phyloP scores from a whole-genome alignment of 2,797 vertebrate genomes.

The Avahi laniger region DNA sequence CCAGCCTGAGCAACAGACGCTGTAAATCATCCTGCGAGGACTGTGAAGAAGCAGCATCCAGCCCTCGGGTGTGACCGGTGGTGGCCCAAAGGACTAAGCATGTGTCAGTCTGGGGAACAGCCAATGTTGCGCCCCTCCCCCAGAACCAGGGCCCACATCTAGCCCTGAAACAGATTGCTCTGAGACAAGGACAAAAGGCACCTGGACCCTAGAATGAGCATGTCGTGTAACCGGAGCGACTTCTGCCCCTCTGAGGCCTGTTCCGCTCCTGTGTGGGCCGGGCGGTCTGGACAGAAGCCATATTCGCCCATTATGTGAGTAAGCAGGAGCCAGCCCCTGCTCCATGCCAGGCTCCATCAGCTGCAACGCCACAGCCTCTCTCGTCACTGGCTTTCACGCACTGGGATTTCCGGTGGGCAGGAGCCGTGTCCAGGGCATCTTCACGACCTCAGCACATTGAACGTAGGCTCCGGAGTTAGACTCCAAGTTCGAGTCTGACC shows the following conservation, averaged over 20 bases:
- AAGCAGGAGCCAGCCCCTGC: neutral
- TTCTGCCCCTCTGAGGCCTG: neutral
- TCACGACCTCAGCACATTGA: neutral
- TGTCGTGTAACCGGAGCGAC: neutral
- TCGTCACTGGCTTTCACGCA: neutral
- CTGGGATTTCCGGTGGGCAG: accelerated
- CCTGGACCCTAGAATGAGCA: neutral
- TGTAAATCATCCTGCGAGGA: neutral
- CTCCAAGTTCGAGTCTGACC: neutral
- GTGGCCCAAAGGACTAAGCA: neutral
- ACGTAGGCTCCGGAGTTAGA: neutral
- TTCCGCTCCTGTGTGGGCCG: neutral
- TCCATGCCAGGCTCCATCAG: neutral
- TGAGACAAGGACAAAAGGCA: neutral
- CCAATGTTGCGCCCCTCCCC: no score
- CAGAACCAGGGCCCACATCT: neutral
- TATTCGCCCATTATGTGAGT: neutral
- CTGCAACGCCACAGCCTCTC: accelerated
- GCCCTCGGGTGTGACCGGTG: accelerated
- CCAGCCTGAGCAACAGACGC: neutral
- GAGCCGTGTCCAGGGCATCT: accelerated
- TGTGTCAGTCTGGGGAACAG: neutral
- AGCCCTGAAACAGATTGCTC: neutral
- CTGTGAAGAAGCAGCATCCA: neutral
- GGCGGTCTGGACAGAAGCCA: neutral